Percentiles rank a stretch among this genome's conserved stretches.
Evolutionary conservation across 2,113 vertebrate species (phyloP).

Genomic region (Puntigrus tetrazona): DNA sequence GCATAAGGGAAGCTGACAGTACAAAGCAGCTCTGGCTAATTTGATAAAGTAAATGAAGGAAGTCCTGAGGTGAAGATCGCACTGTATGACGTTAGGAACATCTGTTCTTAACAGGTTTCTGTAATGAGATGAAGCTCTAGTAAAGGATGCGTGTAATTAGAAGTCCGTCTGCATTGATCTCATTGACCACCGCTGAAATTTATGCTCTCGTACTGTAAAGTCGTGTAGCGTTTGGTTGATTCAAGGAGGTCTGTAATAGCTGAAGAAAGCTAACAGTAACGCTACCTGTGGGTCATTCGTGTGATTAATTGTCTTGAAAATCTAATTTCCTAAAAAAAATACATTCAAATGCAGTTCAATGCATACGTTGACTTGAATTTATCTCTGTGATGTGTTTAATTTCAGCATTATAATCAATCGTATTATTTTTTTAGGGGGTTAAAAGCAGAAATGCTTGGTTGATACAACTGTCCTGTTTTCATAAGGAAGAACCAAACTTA

Average conservation of each 20-base stretch:
- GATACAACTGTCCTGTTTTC: not conserved
- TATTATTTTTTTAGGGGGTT: no score
- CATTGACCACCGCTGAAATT: not conserved
- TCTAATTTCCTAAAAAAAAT: not conserved
- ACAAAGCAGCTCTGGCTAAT: constrained; percentile 24
- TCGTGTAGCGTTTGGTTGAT: not conserved
- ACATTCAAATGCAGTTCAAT: not conserved
- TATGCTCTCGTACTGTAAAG: not conserved
- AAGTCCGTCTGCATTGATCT: constrained; percentile 24
- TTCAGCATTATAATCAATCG: no score
- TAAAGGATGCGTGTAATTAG: not conserved
- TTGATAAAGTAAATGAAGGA: constrained; percentile 21
- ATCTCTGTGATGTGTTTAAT: not conserved
- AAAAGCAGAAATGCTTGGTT: no score
- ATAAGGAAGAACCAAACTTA: not conserved
- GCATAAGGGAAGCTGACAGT: constrained; percentile 27
- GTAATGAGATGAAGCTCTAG: not conserved
- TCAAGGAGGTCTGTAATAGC: not conserved
- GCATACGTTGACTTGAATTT: not conserved
- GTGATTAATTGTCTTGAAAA: not conserved
- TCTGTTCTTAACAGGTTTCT: constrained; percentile 23
- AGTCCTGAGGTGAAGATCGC: constrained; percentile 17
- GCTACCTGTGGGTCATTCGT: not conserved
- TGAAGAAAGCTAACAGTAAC: not conserved
- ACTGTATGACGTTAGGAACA: constrained; percentile 25